Base-by-base conservation (phyloP, 2,113 vertebrate species). In the Ivindomyrus marchei region DNA sequence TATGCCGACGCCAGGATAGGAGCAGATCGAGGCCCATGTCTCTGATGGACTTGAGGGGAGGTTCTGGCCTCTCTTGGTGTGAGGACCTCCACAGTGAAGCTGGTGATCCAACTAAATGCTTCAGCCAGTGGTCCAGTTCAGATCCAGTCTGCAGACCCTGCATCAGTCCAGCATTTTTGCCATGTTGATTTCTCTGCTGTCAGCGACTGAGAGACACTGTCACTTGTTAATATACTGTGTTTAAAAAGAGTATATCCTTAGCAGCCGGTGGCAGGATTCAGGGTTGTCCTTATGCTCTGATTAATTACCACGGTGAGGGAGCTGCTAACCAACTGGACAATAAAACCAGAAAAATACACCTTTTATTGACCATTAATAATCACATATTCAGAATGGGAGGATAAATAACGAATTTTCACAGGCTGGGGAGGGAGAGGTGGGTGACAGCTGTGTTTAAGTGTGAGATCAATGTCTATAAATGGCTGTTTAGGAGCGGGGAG, bases 391-490 rank as follows among this genome's bases (percentile, higher is more conserved):
- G 56, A 89, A 66, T 80, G 27, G 11, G 88, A 85, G 19, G 93
- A 91, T 66, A 66, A 66, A 66, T 66, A 66, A 66, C 9, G 62
- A n/a, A 66, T 66, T 66, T 66, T 27, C 62, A 27, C 62, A 66
- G 62, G 62, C 62, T 58, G 52, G 17, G 13, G 87, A 27, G 17
- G 17, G 52, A 15, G 52, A 52, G 31, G 87, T 89, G 90, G 88
- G 15, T 90, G 58, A 56, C 15, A 66, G 62, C 62, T 74, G 88
- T 24, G 92, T 92, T 94, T 95, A 94, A 95, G 93, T 95, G 94
- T 93, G 93, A 95, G 94, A 96, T 96, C 95, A 95, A 96, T 96
- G 91, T 21, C 84, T 93, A 95, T 95, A 94, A 96, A 96, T 49
- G 85, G 94, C 92, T 90, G 87, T 91, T 94, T 95, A 92, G 93